Conservation (phyloP, 2,113 vertebrate species). For the Ciconia boyciana region DNA sequence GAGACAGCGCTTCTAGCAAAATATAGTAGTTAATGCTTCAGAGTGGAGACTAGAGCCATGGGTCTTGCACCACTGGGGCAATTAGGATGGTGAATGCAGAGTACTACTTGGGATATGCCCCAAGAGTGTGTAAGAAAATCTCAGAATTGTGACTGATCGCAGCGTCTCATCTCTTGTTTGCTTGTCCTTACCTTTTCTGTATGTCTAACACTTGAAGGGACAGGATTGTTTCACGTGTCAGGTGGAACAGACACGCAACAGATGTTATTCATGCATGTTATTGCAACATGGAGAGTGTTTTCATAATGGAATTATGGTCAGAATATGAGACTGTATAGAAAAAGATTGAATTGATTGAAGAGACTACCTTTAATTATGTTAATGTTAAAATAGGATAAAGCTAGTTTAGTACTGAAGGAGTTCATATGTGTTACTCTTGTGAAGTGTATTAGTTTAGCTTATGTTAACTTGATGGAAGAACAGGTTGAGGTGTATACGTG, state of each 20-base stretch:
- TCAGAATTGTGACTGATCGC: background rate
- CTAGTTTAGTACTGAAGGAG: background rate
- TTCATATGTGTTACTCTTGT: background rate
- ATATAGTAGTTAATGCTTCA: background rate
- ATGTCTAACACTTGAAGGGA: background rate
- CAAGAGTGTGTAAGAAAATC: background rate
- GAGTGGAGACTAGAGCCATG: rapidly evolving
- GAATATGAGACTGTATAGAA: background rate
- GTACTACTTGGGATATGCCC: background rate
- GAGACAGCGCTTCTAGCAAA: background rate
- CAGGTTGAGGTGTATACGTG: background rate
- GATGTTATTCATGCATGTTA: background rate
- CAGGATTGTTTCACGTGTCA: background rate
- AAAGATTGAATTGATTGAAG: background rate
- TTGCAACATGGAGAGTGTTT: background rate
- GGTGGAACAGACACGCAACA: background rate
- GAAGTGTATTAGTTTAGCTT: background rate
- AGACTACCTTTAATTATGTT: background rate
- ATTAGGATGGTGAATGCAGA: background rate
- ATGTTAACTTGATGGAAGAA: background rate
- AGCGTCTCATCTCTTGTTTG: background rate
- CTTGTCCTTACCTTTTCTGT: background rate
- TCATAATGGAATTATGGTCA: background rate
- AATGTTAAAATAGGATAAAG: background rate
- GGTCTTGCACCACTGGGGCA: background rate